A percentile compares a stretch with the other conserved stretches of the same genome.
Conservation (phyloP, 35 echinoderm and acorn worm species). For the Apostichopus parvimensis region DNA sequence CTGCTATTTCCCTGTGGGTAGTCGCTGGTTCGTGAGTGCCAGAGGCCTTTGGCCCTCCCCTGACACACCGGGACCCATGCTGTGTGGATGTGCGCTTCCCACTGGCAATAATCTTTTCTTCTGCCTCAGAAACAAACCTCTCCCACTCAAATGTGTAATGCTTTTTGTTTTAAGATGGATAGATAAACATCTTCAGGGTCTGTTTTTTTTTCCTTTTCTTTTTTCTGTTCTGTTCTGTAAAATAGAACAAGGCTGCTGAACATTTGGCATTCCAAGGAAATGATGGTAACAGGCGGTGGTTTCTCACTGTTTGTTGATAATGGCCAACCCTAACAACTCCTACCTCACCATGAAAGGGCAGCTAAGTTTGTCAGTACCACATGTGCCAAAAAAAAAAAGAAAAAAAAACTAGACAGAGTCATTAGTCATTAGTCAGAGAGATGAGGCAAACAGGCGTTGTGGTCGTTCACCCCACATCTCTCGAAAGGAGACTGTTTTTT, state of each 20-base stretch:
- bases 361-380: no score
- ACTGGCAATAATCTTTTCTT: neutral
- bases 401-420: no score
- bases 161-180: conserved; percentile 29
- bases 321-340: neutral
- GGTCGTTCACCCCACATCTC: no score
- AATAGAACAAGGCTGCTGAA: no score
- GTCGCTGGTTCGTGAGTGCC: conserved; percentile 18
- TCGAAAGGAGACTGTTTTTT: no score
- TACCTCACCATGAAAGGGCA: no score
- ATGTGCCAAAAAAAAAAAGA: no score
- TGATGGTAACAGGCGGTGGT: neutral
- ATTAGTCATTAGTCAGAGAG: no score
- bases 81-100: conserved; percentile 44
- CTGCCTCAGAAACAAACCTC: neutral
- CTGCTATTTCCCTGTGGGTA: conserved; percentile 37
- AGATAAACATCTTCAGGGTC: conserved; percentile 45
- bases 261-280: neutral
- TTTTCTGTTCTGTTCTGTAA: no score
- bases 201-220: neutral
- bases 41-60: conserved; percentile 27
- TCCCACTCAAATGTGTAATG: conserved; percentile 23
- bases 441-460: no score
- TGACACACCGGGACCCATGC: conserved; percentile 15
- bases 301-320: neutral